Percentiles rank a stretch among this genome's conserved stretches.
Evolutionary conservation across 2,797 vertebrate genomes (phyloP).

Genomic region (Sphaeramia orbicularis): DNA sequence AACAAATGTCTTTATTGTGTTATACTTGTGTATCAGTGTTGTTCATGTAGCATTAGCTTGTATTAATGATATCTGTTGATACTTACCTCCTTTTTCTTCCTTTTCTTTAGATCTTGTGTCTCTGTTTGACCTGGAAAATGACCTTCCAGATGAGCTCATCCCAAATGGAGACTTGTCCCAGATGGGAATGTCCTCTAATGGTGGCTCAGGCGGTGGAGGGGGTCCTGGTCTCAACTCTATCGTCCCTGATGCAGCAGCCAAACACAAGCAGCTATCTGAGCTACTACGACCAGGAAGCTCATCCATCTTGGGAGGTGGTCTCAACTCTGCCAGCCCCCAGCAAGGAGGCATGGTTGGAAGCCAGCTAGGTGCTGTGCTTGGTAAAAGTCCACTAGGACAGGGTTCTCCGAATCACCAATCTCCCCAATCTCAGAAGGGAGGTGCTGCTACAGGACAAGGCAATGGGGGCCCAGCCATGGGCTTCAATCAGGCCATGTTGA

Average conservation of each 20-base stretch:
- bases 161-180: conserved; percentile 92
- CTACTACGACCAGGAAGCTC: conserved; percentile 93
- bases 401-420: conserved; percentile 87
- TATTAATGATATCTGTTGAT: conserved; percentile 6
- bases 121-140: conserved; percentile 97
- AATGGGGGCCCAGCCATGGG: conserved; percentile 86
- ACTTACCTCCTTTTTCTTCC: conserved; percentile 10
- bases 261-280: conserved; percentile 98
- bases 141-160: conserved; percentile 98
- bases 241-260: conserved; percentile 94
- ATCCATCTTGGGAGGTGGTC: conserved; percentile 85
- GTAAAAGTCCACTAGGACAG: conserved; percentile 92
- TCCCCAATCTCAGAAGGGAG: conserved; percentile 93
- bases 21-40: not conserved
- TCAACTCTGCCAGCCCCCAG: conserved; percentile 89
- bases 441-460: conserved; percentile 84
- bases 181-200: conserved; percentile 87
- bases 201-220: conserved; percentile 72
- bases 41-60: too few species aligned
- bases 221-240: conserved; percentile 89
- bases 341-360: conserved; percentile 87
- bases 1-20: not conserved
- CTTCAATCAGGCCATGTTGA: conserved; percentile 94
- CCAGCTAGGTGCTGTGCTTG: conserved; percentile 85
- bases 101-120: conserved; percentile 91